Conservation (phyloP, 1,140 invertebrate genomes). For the Brachionus rubens region DNA sequence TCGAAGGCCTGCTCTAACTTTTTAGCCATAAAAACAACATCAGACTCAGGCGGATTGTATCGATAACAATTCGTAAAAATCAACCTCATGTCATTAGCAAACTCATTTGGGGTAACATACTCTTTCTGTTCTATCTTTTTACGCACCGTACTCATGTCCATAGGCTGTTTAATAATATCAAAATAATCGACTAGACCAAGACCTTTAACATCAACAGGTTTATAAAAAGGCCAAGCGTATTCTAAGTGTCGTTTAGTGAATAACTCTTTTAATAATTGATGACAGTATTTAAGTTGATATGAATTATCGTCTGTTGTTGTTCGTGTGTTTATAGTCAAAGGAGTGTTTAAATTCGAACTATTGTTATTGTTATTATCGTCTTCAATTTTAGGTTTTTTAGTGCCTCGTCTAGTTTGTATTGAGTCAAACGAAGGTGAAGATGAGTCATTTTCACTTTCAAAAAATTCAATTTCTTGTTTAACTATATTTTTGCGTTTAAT, state of each 20-base stretch:
- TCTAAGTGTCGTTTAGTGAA: conserved; percentile 74
- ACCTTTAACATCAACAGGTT: conserved; percentile 91
- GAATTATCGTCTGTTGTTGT: not conserved
- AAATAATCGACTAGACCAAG: conserved; percentile 93
- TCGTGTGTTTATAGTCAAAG: not conserved
- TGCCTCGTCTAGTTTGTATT: conserved; percentile 82
- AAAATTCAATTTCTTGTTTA: no score
- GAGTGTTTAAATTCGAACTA: conserved; percentile 3
- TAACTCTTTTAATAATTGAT: conserved; percentile 88
- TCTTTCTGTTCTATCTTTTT: conserved; percentile 90
- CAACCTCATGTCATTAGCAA: conserved; percentile 87
- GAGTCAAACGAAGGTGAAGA: not conserved
- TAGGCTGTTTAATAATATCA: conserved; percentile 97
- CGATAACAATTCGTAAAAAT: conserved; percentile 99
- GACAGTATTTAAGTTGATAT: conserved; percentile 76
- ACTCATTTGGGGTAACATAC: conserved; percentile 84
- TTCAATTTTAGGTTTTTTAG: conserved; percentile 78
- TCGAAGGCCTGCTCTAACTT: conserved; percentile 71
- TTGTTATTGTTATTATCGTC: conserved; percentile 50
- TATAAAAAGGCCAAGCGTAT: conserved; percentile 98
- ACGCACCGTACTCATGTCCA: conserved; percentile 98
- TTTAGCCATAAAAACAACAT: conserved; percentile 93
- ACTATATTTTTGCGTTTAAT: no score
- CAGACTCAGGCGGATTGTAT: conserved; percentile 94
- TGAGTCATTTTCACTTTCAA: no score